These are phyloP conservation scores for Nannoperca australis DNA, from an alignment of 2,797 vertebrate genomes.

Conservation along the genomic window DNA sequence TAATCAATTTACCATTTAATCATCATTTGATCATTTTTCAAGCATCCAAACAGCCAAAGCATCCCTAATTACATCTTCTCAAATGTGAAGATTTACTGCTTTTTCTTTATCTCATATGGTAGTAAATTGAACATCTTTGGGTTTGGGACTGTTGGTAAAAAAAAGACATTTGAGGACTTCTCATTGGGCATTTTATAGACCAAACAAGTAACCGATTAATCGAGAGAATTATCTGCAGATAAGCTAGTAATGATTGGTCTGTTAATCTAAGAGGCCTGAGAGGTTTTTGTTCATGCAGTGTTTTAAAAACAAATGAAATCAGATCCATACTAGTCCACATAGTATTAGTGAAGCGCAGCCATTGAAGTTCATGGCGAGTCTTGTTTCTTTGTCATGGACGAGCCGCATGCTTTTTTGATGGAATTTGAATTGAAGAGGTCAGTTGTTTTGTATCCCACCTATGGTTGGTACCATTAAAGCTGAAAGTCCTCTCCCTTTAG, in stretches of 20 bases:
- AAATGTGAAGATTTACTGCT: background rate
- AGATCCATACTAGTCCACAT: background rate
- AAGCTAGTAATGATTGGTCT: background rate
- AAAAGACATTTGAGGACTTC: background rate
- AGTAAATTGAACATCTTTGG: background rate
- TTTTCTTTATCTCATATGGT: background rate
- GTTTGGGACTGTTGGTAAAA: background rate
- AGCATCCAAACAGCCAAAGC: background rate
- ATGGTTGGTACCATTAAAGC: slow-evolving; percentile 1
- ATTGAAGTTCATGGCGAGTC: background rate
- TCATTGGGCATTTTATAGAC: background rate
- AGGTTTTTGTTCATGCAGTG: background rate
- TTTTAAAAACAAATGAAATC: background rate
- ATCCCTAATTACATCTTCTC: background rate
- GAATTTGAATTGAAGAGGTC: background rate
- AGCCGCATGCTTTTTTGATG: background rate
- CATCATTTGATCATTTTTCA: background rate
- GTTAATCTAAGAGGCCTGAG: background rate
- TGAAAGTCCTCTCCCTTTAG: slow-evolving; percentile 6
- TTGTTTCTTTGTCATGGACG: background rate
- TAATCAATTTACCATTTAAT: background rate
- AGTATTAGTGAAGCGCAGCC: background rate
- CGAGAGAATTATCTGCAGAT: background rate
- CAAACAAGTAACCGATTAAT: background rate
- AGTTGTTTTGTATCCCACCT: background rate